Evolutionary conservation across 2,888 invertebrate genomes (phyloP), one percentile per base, ranked within the genome.

Genomic region (Coenonympha arcania): DNA sequence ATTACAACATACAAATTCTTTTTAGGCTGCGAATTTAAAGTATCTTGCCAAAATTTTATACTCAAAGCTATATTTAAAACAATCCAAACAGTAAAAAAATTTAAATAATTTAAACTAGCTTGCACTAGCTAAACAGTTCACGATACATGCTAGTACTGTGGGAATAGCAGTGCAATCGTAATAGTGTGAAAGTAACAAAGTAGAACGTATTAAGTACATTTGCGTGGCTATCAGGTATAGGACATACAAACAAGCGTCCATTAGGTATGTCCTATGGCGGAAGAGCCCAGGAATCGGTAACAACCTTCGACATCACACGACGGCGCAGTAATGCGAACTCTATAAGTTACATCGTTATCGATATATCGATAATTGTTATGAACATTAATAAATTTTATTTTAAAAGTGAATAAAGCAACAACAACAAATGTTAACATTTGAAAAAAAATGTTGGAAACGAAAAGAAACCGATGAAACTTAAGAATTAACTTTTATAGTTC

Each of bases 301-400:
- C 80, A 78, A 82, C 80, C 80, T 81, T 77, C 81, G 82, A 84
- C 81, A 79, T 80, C 80, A 79, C 80, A 82, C 78, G 76, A 76
- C 65, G 69, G 51, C 9, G 15, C 68, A 79, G 77, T 57, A 75
- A 58, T 61, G 78, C 55, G 61, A 41, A 15, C 6, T 11, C 13
- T 6, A 8, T n/a, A 30, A 28, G n/a, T 13, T 22, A 39, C 59
- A 54, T 68, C 63, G 66, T 67, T 58, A 55, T 46, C 36, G 34
- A 34, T 26, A 36, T 6, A 33, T 19, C 31, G 8, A 20, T 13
- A 22, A 33, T n/a, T n/a, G n/a, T n/a, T n/a, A n/a, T n/a, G n/a
- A n/a, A n/a, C n/a, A n/a, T n/a, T n/a, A n/a, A n/a, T n/a, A n/a
- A n/a, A n/a, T n/a, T n/a, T n/a, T n/a, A n/a, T n/a, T n/a, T n/a